Evolutionary conservation across 2,797 vertebrate genomes (phyloP).

Genomic region (Pteropus rufus): DNA sequence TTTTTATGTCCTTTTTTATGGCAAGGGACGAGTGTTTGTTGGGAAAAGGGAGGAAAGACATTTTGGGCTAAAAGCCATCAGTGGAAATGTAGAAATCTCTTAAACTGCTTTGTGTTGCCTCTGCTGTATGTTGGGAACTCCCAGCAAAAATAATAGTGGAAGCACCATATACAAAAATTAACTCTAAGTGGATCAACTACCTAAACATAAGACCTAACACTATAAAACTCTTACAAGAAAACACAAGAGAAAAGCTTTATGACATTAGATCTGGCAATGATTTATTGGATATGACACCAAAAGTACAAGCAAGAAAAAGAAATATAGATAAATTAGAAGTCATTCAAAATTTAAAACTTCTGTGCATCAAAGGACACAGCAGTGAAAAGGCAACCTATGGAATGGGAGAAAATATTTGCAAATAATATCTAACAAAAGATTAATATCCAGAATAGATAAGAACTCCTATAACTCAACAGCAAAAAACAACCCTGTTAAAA

Average conservation of each 20-base stretch:
- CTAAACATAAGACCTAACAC: background rate
- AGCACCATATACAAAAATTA: background rate
- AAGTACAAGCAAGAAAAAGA: background rate
- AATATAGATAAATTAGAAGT: background rate
- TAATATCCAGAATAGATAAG: background rate
- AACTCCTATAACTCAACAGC: background rate
- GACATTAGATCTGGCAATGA: background rate
- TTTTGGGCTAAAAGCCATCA: background rate
- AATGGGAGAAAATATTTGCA: background rate
- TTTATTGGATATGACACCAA: background rate
- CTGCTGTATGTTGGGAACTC: background rate
- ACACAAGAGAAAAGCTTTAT: background rate
- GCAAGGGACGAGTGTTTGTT: background rate
- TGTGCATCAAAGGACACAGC: background rate
- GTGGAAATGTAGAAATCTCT: background rate
- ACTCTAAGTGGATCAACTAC: background rate
- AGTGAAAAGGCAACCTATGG: background rate
- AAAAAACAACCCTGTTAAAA: background rate
- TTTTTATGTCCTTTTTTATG: conserved; percentile 53
- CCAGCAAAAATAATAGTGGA: background rate
- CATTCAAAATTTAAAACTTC: background rate
- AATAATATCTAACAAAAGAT: background rate
- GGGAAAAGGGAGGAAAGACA: background rate
- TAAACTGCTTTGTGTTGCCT: background rate
- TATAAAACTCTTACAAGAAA: background rate